These are phyloP conservation scores for Tuberolachnus salignus DNA, from an alignment of 2,888 invertebrate genomes.

Conservation along the genomic window DNA sequence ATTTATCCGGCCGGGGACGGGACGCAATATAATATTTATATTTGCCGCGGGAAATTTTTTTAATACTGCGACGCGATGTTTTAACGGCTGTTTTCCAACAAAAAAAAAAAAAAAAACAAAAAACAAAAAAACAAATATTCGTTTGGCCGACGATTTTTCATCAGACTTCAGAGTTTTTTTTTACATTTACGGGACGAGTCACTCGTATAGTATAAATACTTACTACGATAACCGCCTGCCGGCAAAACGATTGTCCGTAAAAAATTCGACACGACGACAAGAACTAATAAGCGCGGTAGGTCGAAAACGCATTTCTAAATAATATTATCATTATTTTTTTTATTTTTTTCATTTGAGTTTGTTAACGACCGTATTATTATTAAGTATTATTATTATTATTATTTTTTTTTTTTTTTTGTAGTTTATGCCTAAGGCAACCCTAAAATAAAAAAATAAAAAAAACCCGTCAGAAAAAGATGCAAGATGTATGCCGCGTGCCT, in stretches of 20 bases:
- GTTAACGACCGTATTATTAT: conserved; percentile 3
- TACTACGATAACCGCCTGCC: neutral
- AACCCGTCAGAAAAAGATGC: neutral
- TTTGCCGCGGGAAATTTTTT: too few relatives aligned
- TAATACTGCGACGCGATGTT: too few relatives aligned
- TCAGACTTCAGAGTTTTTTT: too few relatives aligned
- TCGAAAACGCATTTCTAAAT: conserved; percentile 22
- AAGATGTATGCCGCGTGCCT: neutral
- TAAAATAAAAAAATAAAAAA: neutral
- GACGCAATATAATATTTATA: too few relatives aligned
- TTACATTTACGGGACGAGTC: neutral
- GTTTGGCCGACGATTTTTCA: too few relatives aligned
- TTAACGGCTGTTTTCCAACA: too few relatives aligned
- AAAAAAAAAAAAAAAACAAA: too few relatives aligned
- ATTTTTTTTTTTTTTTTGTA: neutral
- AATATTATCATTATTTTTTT: conserved; percentile 2
- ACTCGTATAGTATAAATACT: neutral
- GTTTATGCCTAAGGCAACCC: neutral
- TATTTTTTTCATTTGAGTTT: neutral
- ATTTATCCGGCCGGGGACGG: too few relatives aligned
- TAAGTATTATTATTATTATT: neutral
- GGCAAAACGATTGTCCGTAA: too few relatives aligned
- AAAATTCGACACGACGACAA: neutral
- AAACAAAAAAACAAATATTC: too few relatives aligned
- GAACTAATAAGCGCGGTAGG: conserved; percentile 6